Base-by-base conservation (phyloP, 2,797 vertebrate genomes). In the Hemibagrus guttatus region DNA sequence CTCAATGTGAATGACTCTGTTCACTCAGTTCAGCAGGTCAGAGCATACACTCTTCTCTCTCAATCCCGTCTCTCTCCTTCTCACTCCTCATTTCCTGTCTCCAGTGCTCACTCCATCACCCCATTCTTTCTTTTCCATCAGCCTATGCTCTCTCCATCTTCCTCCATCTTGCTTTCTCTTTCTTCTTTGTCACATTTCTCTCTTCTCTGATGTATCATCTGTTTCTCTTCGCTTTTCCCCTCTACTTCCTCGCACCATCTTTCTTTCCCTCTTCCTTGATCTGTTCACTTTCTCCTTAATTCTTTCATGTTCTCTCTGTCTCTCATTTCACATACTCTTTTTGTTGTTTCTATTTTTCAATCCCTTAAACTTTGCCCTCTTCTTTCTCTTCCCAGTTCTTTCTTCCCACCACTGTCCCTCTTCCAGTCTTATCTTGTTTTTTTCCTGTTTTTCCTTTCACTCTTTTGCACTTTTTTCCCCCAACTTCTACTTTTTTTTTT, bases 11-110 rank as follows among this genome's bases (percentile, higher is more conserved):
- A 84, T 72, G 72, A 54, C 63, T 80, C 78, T 79, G 68, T 79
- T 87, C 82, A 83, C 83, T 71, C 4, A 79, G 78, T 85, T 85
- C 84, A 86, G 83, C 84, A 78, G 82, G 89, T 71, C 58, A 64
- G 35, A 84, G 46, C 46, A 14, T n/a, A 68, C 81, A 54, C 81
- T 82, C 81, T 17, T 85, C 49, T 80, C 79, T 72, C 85, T 83
- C 83, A 68, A 61, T 81, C 72, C 79, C 63, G 81, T 68, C 28
- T 84, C 56, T 19, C 84, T 71, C 78, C 8, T 83, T 83, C 83
- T 74, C 52, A 79, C 85, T 87, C 81, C 42, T 35, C 23, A 8
- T 85, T 88, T 87, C 83, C 69, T 83, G 59, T 88, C 46, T 74
- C 84, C n/a, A 28, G 4, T 31, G 17, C 63, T 79, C 63, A 69